Evolutionary conservation across 2,797 vertebrate species (phyloP).

Genomic region (Lates japonicus): DNA sequence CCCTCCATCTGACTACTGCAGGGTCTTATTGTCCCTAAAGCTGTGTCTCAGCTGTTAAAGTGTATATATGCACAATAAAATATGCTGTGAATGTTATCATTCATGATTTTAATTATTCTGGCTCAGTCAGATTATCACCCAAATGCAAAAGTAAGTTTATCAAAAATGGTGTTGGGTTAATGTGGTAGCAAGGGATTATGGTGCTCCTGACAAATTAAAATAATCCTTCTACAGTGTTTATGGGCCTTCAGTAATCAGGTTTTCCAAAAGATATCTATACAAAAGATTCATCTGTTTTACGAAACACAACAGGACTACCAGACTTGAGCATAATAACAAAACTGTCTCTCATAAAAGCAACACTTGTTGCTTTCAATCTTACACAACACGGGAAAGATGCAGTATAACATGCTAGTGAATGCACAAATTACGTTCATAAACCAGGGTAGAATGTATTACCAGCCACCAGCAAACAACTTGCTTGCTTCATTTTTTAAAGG

Average conservation of each 20-base stretch:
- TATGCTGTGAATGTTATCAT: neutral
- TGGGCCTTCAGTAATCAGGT: neutral
- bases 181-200: slow-evolving; percentile 8
- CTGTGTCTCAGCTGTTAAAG: neutral
- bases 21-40: slow-evolving; percentile 26
- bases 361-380: slow-evolving; percentile 22
- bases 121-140: neutral
- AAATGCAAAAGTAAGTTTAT: neutral
- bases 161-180: neutral
- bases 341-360: neutral
- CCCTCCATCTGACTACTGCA: slow-evolving; percentile 25
- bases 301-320: neutral
- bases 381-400: neutral
- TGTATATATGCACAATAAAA: neutral
- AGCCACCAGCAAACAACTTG: neutral
- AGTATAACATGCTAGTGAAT: neutral
- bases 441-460: neutral
- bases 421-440: neutral
- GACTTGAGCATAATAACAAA: neutral
- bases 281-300: neutral
- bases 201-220: neutral
- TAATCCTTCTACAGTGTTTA: neutral
- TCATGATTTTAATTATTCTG: slow-evolving; percentile 2
- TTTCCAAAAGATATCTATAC: neutral
- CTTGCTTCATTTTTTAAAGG: neutral